Percentiles rank a stretch among this genome's conserved stretches.
Evolutionary conservation across 2,888 invertebrate genomes (phyloP).

Genomic region (Drosophila algonquin): DNA sequence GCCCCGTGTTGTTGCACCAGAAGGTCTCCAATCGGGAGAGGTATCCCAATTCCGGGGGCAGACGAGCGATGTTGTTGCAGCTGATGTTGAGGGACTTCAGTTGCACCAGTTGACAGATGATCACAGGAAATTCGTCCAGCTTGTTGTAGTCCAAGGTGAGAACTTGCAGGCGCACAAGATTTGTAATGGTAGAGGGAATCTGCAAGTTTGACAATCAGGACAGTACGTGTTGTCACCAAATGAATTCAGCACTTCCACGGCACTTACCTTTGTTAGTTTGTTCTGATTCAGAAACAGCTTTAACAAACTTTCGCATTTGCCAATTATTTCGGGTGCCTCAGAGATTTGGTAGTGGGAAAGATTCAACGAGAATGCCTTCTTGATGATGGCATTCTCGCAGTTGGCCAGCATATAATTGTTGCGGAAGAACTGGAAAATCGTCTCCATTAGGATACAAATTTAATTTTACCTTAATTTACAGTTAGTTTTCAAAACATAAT

Average conservation of each 20-base stretch:
- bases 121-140: slow-evolving; percentile 86
- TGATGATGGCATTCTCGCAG: slow-evolving; percentile 87
- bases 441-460: slow-evolving; percentile 85
- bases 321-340: slow-evolving; percentile 86
- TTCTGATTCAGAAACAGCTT: slow-evolving; percentile 88
- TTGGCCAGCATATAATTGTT: slow-evolving; percentile 88
- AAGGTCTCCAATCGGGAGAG: slow-evolving; percentile 87
- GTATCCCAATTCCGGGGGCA: slow-evolving; percentile 87
- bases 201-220: slow-evolving; percentile 34
- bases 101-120: slow-evolving; percentile 86
- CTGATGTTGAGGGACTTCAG: slow-evolving; percentile 88
- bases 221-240: not conserved
- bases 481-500: slow-evolving; percentile 18
- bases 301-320: slow-evolving; percentile 86
- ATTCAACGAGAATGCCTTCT: slow-evolving; percentile 86
- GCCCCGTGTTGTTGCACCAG: slow-evolving; percentile 87
- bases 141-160: slow-evolving; percentile 88
- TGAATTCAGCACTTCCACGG: not conserved
- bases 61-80: slow-evolving; percentile 86
- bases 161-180: slow-evolving; percentile 86
- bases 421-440: slow-evolving; percentile 88
- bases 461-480: not conserved
- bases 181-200: slow-evolving; percentile 85
- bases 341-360: slow-evolving; percentile 88
- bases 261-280: slow-evolving; percentile 85